Percentiles rank a stretch among this genome's conserved stretches.
phyloP scores from a whole-genome alignment of 2,797 vertebrate genomes.

The Pitangus sulphuratus region DNA sequence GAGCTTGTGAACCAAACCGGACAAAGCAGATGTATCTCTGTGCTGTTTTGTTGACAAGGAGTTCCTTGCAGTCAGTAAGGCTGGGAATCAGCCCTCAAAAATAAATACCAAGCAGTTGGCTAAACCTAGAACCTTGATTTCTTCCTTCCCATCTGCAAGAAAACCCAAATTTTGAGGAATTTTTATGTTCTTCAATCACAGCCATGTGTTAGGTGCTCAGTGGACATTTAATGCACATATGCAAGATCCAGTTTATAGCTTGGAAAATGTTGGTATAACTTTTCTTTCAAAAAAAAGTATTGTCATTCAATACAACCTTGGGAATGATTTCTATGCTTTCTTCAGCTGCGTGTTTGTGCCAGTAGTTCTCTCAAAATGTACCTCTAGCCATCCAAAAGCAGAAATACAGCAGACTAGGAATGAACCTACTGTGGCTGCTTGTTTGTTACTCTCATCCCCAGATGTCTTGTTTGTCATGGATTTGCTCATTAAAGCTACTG shows the following conservation, averaged over 20 bases:
- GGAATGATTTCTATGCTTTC: not conserved
- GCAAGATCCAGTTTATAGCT: not conserved
- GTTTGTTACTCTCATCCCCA: not conserved
- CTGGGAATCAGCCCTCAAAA: not conserved
- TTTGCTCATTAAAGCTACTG: not conserved
- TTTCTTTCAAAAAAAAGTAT: not conserved
- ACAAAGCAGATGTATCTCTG: not conserved
- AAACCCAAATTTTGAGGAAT: not conserved
- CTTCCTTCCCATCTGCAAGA: not conserved
- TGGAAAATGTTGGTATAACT: not conserved
- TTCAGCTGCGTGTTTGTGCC: not conserved
- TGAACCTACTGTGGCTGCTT: not conserved
- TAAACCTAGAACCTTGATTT: not conserved
- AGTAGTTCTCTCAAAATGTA: not conserved
- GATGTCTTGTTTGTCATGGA: not conserved
- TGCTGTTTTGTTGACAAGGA: not conserved
- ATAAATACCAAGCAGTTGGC: not conserved
- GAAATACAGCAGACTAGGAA: not conserved
- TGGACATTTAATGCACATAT: not conserved
- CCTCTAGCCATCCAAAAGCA: not conserved
- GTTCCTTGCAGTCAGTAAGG: not conserved
- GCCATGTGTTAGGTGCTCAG: not conserved
- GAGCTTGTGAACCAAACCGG: not conserved
- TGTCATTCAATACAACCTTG: not conserved
- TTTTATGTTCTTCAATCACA: not conserved